Base-by-base conservation (phyloP, 2,113 vertebrate genomes). In the Callocephalon fimbriatum region DNA sequence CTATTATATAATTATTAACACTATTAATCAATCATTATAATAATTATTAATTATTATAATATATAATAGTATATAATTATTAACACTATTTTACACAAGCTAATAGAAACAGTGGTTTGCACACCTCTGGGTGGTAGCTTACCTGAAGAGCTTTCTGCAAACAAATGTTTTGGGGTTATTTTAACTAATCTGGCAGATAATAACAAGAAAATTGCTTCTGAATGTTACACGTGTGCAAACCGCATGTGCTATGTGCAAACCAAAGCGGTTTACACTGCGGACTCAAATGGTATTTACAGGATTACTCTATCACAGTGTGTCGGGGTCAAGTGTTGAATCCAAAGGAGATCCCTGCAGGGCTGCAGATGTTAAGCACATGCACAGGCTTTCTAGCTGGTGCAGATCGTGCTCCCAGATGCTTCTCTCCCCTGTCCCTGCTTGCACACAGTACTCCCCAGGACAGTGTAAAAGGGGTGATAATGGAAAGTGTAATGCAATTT, bases 401-500 rank as follows among this genome's bases (percentile, higher is more conserved):
- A 76, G 44, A 23, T 6, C 58, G 40, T 65, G 9, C 13, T 87
- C 32, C 70, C 3, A 2, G 2, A 1, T 25, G 51, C 42, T 50
- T 37, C 38, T 47, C 21, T 50, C 72, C 37, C n/a, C 72, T 12
- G 8, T 13, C 32, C 35, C 17, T 31, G 0, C 38, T 26, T n/a
- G 22, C 79, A 37, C 0, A 0, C n/a, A n/a, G 2, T 9, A 4
- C 8, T 35, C 42, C 10, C 38, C 75, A 59, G 75, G n/a, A 17
- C 22, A 10, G 8, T 1, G n/a, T 26, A 5, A 62, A 73, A 66
- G 4, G 6, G 11, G 7, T 37, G 54, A 21, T 13, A 48, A 40
- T 6, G 15, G 35, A 31, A 44, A 58, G 19, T n/a, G 11, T 32
- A 45, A 56, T 8, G 17, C 13, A 38, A 22, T 47, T 44, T 18